These are phyloP conservation scores for Rhynchonycteris naso DNA, from an alignment of 2,797 vertebrate genomes.

Conservation along the genomic window DNA sequence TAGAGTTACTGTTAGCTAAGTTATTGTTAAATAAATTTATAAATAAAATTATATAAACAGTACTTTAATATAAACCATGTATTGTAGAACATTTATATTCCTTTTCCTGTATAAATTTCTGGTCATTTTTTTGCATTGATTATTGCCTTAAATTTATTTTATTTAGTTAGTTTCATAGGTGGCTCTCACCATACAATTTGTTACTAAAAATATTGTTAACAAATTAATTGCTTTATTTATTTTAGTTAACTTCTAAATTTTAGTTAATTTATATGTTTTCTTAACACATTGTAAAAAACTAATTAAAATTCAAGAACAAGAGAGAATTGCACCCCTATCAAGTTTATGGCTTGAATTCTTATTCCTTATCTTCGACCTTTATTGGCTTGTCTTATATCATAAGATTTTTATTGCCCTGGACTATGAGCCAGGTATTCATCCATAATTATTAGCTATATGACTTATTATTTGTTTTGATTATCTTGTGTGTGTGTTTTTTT, in stretches of 20 bases:
- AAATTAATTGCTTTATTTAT: not conserved
- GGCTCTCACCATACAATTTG: not conserved
- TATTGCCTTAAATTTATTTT: not conserved
- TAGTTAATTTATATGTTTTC: not conserved
- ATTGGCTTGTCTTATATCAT: not conserved
- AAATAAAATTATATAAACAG: not conserved
- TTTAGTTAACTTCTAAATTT: not conserved
- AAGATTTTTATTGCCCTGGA: not conserved
- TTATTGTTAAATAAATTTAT: not conserved
- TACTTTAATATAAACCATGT: not conserved
- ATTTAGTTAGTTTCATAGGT: not conserved
- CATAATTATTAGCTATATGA: not conserved
- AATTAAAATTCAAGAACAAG: not conserved
- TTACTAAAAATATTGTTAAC: not conserved
- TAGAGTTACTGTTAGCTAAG: not conserved
- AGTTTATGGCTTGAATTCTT: not conserved
- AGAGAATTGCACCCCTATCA: not conserved
- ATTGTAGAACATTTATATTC: not conserved
- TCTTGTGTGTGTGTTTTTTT: not conserved
- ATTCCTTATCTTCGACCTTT: not conserved
- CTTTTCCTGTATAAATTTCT: not conserved
- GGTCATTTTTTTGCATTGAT: not conserved
- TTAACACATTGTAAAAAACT: not conserved
- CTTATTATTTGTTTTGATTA: not conserved
- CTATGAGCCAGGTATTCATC: not conserved